A percentile compares a stretch with the other conserved stretches of the same genome.
Conservation (phyloP, 92 coral and sea anemone species). For the Zoanthus solanderi region DNA sequence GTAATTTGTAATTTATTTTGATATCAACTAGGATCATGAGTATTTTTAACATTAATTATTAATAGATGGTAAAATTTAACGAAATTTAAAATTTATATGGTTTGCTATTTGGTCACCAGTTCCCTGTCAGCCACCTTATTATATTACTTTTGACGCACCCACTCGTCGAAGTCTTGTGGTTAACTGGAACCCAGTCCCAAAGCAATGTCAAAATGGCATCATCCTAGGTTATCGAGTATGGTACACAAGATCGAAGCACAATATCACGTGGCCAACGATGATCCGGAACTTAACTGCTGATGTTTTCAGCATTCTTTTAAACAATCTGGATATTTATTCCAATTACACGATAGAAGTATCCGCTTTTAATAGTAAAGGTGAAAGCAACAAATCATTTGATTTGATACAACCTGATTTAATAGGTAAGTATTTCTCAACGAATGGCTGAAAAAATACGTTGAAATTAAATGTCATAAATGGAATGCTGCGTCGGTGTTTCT, state of each 20-base stretch:
- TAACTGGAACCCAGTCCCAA: conserved; percentile 67
- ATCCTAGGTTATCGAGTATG: conserved; percentile 79
- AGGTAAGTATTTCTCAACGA: conserved; percentile 49
- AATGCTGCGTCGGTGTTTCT: too few relatives aligned
- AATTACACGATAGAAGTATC: conserved; percentile 77
- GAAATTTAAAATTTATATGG: too few relatives aligned
- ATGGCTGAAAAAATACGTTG: too few relatives aligned
- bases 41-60: too few relatives aligned
- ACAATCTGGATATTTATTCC: conserved; percentile 63
- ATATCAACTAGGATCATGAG: too few relatives aligned
- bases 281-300: conserved; percentile 58
- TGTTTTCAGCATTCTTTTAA: conserved; percentile 39
- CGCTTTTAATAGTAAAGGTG: conserved; percentile 87
- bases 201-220: conserved; percentile 76
- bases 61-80: too few relatives aligned
- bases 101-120: conserved; percentile 26
- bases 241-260: conserved; percentile 52
- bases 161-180: conserved; percentile 42
- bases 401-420: conserved; percentile 60
- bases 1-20: too few relatives aligned
- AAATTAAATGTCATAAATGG: too few relatives aligned
- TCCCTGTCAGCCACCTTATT: conserved; percentile 73
- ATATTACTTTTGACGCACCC: conserved; percentile 70
- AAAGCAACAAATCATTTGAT: conserved; percentile 70
- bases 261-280: conserved; percentile 41